Evolutionary conservation across 2,113 vertebrate genomes (phyloP).

Genomic region (Nerophis lumbriciformis): DNA sequence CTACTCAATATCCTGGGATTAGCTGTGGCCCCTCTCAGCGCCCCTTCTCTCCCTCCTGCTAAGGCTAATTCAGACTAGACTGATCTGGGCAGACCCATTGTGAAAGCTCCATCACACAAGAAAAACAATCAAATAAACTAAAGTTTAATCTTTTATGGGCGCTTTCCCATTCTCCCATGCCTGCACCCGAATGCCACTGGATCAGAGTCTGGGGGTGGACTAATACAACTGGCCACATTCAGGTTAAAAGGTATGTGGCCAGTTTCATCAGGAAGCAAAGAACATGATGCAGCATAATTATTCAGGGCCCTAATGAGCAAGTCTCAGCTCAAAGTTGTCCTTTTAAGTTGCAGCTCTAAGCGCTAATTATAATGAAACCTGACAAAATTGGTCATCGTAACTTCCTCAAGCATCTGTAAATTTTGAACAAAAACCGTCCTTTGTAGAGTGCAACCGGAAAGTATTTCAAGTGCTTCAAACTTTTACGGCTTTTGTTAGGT

Average conservation of each 20-base stretch:
- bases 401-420: constrained; percentile 7
- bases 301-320: constrained; percentile 32
- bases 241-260: constrained; percentile 31
- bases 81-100: constrained; percentile 60
- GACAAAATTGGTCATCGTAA: constrained; percentile 8
- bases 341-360: constrained; percentile 17
- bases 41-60: constrained; percentile 62
- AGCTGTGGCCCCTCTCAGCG: constrained; percentile 61
- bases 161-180: constrained; percentile 54
- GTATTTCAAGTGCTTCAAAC: too few relatives aligned
- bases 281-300: constrained; percentile 24
- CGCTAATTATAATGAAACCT: constrained; percentile 21
- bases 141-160: constrained; percentile 75
- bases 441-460: too few relatives aligned
- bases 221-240: constrained; percentile 29
- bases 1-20: constrained; percentile 78
- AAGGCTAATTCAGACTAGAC: constrained; percentile 63
- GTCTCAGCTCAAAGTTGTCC: constrained; percentile 19
- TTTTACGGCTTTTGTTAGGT: too few relatives aligned
- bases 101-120: constrained; percentile 53
- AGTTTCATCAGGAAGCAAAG: constrained; percentile 11
- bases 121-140: constrained; percentile 74
- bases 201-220: constrained; percentile 37
- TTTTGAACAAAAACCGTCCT: too few relatives aligned
- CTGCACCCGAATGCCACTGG: constrained; percentile 35